Base-by-base conservation (phyloP, 2,888 invertebrate genomes). In the Achlya flavicornis region DNA sequence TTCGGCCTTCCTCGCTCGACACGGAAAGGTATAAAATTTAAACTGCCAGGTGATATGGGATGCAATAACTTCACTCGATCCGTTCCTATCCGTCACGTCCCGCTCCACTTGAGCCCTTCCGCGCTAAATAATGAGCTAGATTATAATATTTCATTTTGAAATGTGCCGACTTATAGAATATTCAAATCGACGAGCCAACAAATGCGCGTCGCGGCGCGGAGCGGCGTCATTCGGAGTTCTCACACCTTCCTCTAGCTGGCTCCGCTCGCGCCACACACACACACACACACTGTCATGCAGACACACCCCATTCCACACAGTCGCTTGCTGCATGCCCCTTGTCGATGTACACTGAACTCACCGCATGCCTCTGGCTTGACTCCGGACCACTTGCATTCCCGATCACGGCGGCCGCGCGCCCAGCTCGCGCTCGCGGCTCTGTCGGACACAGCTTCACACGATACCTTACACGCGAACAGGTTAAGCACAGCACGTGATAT, bases 11-110 rank as follows among this genome's bases (percentile, higher is more conserved):
- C 92, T 92, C 92, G 92, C 91, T 93, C 92, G 88, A 88, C 92
- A 91, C 91, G 93, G 93, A 93, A 93, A 93, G 93, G 93, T 93
- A 93, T 93, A 93, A 93, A 93, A 93, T 93, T 91, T 81, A 7
- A 89, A 90, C 86, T 87, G 93, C 91, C 92, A 92, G 92, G 93
- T 93, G 93, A 93, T 93, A 93, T 93, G 93, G 93, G 93, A 93
- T 93, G 93, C 93, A 90, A 89, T 81, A 86, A 89, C 80, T 86
- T 89, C 88, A 91, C 88, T 90, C 83, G 83, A 83, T 83, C 90
- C 88, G 78, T 73, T 87, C 91, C 91, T 81, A 81, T 80, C 91
- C 88, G 79, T 87, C 84, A 87, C 84, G 76, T 88, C 88, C 88
- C 75, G 80, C 84, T 83, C 86, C 85, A 85, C 81, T 72, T 80